Evolutionary conservation across 1,140 invertebrate species (phyloP).

Genomic region (Hylyphantes graminicola): DNA sequence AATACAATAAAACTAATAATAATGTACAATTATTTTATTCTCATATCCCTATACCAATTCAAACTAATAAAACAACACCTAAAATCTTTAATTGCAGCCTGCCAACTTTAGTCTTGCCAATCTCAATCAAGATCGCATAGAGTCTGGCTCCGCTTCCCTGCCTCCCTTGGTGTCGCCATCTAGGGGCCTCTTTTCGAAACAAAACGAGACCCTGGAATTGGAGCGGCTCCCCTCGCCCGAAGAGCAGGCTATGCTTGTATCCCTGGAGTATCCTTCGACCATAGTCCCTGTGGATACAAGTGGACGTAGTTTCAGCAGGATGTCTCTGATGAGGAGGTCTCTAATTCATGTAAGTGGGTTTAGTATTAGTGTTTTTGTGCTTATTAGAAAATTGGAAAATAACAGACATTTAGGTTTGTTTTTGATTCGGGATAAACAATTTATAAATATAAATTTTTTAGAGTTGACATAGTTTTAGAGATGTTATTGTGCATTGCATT

Average conservation of each 20-base stretch:
- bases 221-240: conserved; percentile 65
- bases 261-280: conserved; percentile 81
- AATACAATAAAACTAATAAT: too few relatives aligned
- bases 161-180: conserved; percentile 54
- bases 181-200: conserved; percentile 7
- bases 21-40: too few relatives aligned
- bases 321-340: conserved; percentile 84
- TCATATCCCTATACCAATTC: too few relatives aligned
- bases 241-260: conserved; percentile 66
- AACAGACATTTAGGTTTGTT: too few relatives aligned
- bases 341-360: conserved; percentile 74
- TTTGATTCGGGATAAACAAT: too few relatives aligned
- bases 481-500: too few relatives aligned
- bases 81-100: conserved; percentile 54
- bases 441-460: too few relatives aligned
- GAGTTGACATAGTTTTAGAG: too few relatives aligned
- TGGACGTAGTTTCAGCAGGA: conserved; percentile 84
- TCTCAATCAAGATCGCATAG: conserved; percentile 27
- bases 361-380: neutral
- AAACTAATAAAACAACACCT: too few relatives aligned
- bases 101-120: conserved; percentile 59
- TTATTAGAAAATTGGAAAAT: too few relatives aligned
- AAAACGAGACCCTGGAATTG: conserved; percentile 45
- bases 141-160: conserved; percentile 41
- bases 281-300: conserved; percentile 88